Conservation (phyloP, 1,140 invertebrate genomes). For the Oscheius sp. region DNA sequence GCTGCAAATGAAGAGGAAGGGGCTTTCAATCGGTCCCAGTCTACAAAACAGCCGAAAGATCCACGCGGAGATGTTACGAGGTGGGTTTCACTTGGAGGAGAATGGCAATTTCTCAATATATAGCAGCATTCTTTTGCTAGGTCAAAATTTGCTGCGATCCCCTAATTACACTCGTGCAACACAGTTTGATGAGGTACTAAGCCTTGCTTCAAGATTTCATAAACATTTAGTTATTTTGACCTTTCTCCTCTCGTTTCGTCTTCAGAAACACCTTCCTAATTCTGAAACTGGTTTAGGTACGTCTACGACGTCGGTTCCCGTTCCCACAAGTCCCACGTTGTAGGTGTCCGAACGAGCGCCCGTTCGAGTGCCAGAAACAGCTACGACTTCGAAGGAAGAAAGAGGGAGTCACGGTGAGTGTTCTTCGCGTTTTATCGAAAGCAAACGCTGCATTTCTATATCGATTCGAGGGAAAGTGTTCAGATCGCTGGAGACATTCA, state of each 20-base stretch:
- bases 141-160: no score
- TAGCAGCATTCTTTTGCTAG: no score
- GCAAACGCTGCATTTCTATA: no score
- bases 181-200: no score
- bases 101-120: not conserved
- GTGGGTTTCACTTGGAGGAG: not conserved
- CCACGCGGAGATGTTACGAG: not conserved
- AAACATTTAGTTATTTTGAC: no score
- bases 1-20: not conserved
- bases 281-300: not conserved
- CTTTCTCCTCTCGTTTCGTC: no score
- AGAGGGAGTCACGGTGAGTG: not conserved
- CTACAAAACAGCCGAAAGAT: not conserved
- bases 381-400: not conserved
- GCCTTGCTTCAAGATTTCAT: no score
- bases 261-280: no score
- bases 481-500: not conserved
- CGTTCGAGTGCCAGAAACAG: not conserved
- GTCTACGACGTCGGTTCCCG: not conserved
- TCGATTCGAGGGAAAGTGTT: no score
- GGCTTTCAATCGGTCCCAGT: not conserved
- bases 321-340: not conserved
- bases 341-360: not conserved
- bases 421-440: not conserved
- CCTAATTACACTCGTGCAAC: no score